A percentile compares a stretch with the other conserved stretches of the same genome.
phyloP scores from a whole-genome alignment of 2,113 vertebrate genomes.

The Illadopsis cleaveri region DNA sequence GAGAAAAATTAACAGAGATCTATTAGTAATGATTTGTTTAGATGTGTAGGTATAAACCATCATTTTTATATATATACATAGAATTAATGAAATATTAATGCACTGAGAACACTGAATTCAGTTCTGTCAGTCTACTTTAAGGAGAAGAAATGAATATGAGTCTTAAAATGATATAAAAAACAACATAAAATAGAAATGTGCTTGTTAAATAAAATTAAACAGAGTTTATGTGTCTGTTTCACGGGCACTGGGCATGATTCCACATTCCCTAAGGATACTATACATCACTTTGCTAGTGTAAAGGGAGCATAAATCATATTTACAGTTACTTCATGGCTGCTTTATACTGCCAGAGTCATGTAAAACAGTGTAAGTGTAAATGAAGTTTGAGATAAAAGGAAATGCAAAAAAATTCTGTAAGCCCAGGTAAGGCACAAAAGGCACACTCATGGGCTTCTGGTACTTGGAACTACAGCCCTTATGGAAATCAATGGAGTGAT shows the following conservation, averaged over 20 bases:
- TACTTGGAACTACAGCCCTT: conserved; percentile 40
- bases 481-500: conserved; percentile 68
- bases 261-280: conserved; percentile 31
- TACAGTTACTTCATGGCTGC: conserved; percentile 48
- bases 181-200: conserved; percentile 26
- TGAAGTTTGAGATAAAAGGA: conserved; percentile 41
- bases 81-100: conserved; percentile 47
- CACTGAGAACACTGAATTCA: conserved; percentile 29
- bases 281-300: conserved; percentile 49
- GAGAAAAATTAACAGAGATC: neutral
- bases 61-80: neutral
- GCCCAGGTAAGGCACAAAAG: conserved; percentile 60
- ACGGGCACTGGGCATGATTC: conserved; percentile 7
- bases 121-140: conserved; percentile 57
- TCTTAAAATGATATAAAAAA: conserved; percentile 55
- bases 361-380: conserved; percentile 29
- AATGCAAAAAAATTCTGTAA: conserved; percentile 34
- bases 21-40: neutral
- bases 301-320: conserved; percentile 66
- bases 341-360: conserved; percentile 24
- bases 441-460: conserved; percentile 57
- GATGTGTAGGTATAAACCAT: neutral
- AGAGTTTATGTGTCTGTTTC: conserved; percentile 46
- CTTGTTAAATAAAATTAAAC: conserved; percentile 68
- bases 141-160: conserved; percentile 63